A percentile compares a stretch with the other conserved stretches of the same genome.
phyloP scores from a whole-genome alignment of 2,888 invertebrate genomes.

The Ectemnius cavifrons region DNA sequence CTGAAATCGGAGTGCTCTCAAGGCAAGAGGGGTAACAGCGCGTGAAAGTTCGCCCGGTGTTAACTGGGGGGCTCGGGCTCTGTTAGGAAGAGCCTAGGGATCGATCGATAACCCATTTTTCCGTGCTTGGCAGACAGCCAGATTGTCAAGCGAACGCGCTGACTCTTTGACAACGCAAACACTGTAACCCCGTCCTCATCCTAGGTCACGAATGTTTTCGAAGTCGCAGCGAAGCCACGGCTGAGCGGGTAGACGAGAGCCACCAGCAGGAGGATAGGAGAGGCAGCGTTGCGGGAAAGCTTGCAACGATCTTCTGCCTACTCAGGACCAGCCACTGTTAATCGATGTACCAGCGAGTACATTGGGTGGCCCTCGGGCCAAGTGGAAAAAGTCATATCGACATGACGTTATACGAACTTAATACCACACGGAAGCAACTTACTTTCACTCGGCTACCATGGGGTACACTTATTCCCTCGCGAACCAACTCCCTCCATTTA shows the following conservation, averaged over 20 bases:
- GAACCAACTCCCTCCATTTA: too few species aligned
- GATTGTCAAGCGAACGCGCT: conserved; percentile 59
- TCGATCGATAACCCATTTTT: conserved; percentile 74
- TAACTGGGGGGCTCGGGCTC: conserved; percentile 12
- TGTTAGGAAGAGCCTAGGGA: conserved; percentile 42
- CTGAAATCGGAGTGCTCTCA: too few species aligned
- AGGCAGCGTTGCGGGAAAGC: background rate
- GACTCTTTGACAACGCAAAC: conserved; percentile 49
- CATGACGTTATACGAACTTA: too few species aligned
- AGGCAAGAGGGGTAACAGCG: background rate
- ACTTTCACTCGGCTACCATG: too few species aligned
- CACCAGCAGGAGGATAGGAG: background rate
- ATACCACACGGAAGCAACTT: too few species aligned
- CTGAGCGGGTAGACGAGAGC: conserved; percentile 1
- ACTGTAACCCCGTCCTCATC: conserved; percentile 40
- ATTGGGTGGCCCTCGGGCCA: too few species aligned
- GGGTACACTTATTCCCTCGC: too few species aligned
- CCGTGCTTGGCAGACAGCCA: conserved; percentile 66
- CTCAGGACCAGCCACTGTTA: conserved; percentile 5
- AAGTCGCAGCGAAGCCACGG: conserved; percentile 19
- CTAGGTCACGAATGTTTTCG: conserved; percentile 61
- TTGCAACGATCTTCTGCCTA: background rate
- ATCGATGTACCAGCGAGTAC: background rate
- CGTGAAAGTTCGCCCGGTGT: conserved; percentile 1
- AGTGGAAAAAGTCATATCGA: too few species aligned